Evolutionary conservation across 1,140 invertebrate species (phyloP).

Genomic region (Saccostrea echinata): DNA sequence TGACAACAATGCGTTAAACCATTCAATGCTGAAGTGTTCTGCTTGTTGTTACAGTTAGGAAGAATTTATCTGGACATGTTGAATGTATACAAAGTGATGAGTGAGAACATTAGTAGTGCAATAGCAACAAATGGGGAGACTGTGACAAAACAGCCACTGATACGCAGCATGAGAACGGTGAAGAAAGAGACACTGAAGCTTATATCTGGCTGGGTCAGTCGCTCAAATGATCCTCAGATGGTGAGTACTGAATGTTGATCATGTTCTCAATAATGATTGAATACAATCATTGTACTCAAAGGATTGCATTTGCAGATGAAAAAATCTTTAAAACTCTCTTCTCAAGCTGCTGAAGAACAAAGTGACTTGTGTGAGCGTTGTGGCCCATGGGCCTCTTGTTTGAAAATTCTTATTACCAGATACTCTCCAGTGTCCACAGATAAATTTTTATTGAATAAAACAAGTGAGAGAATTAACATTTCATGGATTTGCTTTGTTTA

Average conservation of each 20-base stretch:
- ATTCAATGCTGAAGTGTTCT: too few species aligned
- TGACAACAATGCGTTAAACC: too few species aligned
- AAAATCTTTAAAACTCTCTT: too few species aligned
- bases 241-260: conserved; percentile 66
- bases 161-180: conserved; percentile 98
- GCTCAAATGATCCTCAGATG: conserved; percentile 90
- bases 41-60: conserved; percentile 86
- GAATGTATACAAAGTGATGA: conserved; percentile 99
- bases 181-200: conserved; percentile 99
- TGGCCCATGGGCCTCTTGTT: too few species aligned
- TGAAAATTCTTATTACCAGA: too few species aligned
- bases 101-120: conserved; percentile 97
- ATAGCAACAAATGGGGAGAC: conserved; percentile 96
- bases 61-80: conserved; percentile 99
- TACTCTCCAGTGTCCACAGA: too few species aligned
- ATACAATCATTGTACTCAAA: neutral
- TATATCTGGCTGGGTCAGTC: conserved; percentile 97
- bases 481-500: conserved; percentile 68
- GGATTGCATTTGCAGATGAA: neutral
- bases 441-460: too few species aligned
- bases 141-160: conserved; percentile 98
- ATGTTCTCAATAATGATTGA: too few species aligned
- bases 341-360: too few species aligned
- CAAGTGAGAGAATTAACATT: too few species aligned
- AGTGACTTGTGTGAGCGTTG: too few species aligned